Evolutionary conservation across 2,797 vertebrate genomes (phyloP), one percentile per base, ranked within the genome.

Genomic region (Hylomyscus alleni): DNA sequence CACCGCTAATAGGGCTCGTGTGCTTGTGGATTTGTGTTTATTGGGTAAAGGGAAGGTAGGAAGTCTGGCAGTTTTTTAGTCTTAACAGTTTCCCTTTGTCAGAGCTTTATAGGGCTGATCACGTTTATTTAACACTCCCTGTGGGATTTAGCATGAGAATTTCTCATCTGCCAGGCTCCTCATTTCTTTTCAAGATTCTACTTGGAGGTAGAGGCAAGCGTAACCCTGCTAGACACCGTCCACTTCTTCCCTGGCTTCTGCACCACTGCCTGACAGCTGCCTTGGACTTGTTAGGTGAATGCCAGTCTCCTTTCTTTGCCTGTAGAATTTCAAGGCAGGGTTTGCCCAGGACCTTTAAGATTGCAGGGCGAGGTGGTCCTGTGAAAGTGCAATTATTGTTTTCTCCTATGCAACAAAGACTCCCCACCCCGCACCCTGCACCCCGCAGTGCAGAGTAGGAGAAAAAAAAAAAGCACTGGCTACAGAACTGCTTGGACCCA

Each of bases 121-220:
- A 9, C 92, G 81, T 96, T 94, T 96, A 89, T 87, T 94, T 93
- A 90, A 47, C 65, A 56, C 17, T 82, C 67, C 72, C 13, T 81
- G 44, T 60, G 93, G 93, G 92, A 95, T 96, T 95, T 56, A 87
- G 58, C 93, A 37, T 56, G 56, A 72, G 52, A 86, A 31, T 34
- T 62, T 88, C 44, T 31, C 26, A 20, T 76, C 85, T 94, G 75
- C 40, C 72, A 22, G 47, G 82, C 62, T 89, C n/a, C 85, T 90
- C 37, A 4, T 73, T 87, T 88, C 90, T 84, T 72, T 87, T 15
- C 72, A 56, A 67, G 84, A 60, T 73, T 60, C 37, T 37, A 34
- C 73, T 56, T 29, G 77, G 62, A 84, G 67, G 52, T 26, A 78
- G 82, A 82, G 37, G 54, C 67, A 11, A 40, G 2, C 11, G 19